Evolutionary conservation across 2,888 invertebrate species (phyloP).

Genomic region (Hemithea aestivaria): DNA sequence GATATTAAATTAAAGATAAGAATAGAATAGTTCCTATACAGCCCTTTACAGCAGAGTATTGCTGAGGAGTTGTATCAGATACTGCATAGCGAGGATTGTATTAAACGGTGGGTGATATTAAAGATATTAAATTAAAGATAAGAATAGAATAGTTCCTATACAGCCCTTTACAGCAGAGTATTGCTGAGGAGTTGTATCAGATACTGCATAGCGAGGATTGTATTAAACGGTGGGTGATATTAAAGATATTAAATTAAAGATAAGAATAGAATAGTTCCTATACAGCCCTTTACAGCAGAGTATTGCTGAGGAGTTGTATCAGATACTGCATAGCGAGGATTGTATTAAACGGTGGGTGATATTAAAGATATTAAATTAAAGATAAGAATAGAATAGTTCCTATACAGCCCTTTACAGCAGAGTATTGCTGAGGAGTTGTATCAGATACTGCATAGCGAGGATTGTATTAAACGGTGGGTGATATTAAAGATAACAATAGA

Average conservation of each 20-base stretch:
- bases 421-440: no score
- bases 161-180: conserved; percentile 73
- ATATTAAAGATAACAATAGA: no score
- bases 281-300: conserved; percentile 75
- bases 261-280: conserved; percentile 82
- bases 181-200: conserved; percentile 75
- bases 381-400: no score
- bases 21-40: conserved; percentile 82
- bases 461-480: no score
- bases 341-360: conserved; percentile 59
- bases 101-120: conserved; percentile 48
- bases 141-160: conserved; percentile 83
- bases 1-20: no score
- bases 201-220: conserved; percentile 80
- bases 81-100: conserved; percentile 80
- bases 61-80: conserved; percentile 73
- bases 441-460: no score
- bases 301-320: conserved; percentile 76
- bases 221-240: conserved; percentile 45
- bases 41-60: conserved; percentile 75
- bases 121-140: no score
- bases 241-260: no score
- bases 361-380: no score
- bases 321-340: conserved; percentile 78
- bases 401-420: no score